These are phyloP conservation scores for Hesperia comma DNA, from an alignment of 2,888 invertebrate genomes.

Conservation along the genomic window DNA sequence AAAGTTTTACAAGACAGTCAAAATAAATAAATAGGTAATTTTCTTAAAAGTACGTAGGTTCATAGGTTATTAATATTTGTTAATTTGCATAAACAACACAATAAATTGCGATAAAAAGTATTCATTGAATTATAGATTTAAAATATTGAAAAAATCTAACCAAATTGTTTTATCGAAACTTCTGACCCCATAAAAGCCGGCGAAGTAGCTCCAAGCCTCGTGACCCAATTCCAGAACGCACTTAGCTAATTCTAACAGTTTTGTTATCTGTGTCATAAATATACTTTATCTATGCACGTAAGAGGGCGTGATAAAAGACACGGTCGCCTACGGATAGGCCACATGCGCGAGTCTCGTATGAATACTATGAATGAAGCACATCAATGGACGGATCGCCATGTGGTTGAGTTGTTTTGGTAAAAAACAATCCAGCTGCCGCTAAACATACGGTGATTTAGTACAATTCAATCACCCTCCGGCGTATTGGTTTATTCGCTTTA, in stretches of 20 bases:
- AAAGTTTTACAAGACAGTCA: too few species aligned
- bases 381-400: constrained; percentile 54
- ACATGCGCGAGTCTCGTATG: constrained; percentile 58
- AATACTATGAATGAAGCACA: constrained; percentile 54
- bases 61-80: too few species aligned
- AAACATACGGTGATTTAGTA: constrained; percentile 17
- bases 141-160: constrained; percentile 1
- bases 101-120: too few species aligned
- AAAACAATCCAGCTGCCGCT: constrained; percentile 46
- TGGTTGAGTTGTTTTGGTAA: constrained; percentile 57
- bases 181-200: constrained; percentile 31
- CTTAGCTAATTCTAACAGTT: constrained; percentile 48
- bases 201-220: constrained; percentile 26
- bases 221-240: constrained; percentile 37
- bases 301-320: constrained; percentile 53
- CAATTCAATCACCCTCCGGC: constrained; percentile 5
- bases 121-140: too few species aligned
- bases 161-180: constrained; percentile 17
- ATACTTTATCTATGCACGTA: constrained; percentile 45
- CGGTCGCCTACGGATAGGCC: constrained; percentile 52
- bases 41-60: too few species aligned
- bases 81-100: too few species aligned
- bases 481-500: background rate
- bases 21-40: too few species aligned
- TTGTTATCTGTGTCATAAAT: constrained; percentile 49